Conservation (phyloP, 2,797 vertebrate genomes). For the Tiaroga cobitis region DNA sequence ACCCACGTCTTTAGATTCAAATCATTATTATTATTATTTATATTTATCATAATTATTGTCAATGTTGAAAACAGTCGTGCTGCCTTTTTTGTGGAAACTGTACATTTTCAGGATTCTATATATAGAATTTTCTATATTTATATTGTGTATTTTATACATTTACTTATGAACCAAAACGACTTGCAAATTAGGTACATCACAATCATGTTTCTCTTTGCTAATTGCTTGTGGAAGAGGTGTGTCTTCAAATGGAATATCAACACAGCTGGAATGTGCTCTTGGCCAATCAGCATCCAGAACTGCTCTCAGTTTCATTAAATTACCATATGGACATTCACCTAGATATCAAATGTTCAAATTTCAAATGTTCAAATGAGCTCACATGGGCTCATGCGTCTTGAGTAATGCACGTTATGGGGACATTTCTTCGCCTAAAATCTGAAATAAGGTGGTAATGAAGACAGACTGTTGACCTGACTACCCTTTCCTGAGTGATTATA, state of each 20-base stretch:
- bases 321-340: neutral
- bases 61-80: neutral
- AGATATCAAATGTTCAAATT: constrained; percentile 61
- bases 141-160: neutral
- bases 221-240: neutral
- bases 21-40: neutral
- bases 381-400: constrained; percentile 65
- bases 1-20: neutral
- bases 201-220: no score
- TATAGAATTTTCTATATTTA: neutral
- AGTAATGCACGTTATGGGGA: neutral
- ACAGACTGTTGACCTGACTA: constrained; percentile 7
- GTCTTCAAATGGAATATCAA: no score
- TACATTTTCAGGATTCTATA: neutral
- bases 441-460: neutral
- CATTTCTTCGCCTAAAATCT: neutral
- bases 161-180: neutral
- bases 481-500: constrained; percentile 24
- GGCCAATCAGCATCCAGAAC: neutral
- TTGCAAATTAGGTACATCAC: neutral
- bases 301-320: neutral
- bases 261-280: neutral
- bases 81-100: neutral
- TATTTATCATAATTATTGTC: neutral
- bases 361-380: constrained; percentile 67